These are phyloP conservation scores for Drosophila antonietae DNA, from an alignment of 2,888 invertebrate species.

Conservation along the genomic window DNA sequence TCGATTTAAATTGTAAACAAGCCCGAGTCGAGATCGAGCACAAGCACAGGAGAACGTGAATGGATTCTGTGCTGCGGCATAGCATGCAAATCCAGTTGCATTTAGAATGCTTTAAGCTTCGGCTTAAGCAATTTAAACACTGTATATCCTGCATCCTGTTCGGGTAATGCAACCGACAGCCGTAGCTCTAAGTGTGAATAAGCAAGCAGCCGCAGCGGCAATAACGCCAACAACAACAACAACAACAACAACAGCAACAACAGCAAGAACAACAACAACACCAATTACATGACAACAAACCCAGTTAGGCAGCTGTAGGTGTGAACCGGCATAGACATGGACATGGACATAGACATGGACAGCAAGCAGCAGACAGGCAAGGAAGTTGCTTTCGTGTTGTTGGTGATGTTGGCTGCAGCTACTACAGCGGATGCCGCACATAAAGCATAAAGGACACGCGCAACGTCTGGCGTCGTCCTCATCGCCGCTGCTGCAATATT, in stretches of 20 bases:
- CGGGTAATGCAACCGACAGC: constrained; percentile 49
- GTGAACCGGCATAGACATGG: constrained; percentile 39
- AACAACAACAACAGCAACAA: constrained; percentile 34
- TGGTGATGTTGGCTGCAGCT: constrained; percentile 25
- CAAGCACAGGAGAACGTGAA: neutral
- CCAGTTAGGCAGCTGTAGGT: constrained; percentile 49
- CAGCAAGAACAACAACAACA: constrained; percentile 54
- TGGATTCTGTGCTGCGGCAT: constrained; percentile 10
- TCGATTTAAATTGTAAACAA: constrained; percentile 78
- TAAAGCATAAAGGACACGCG: constrained; percentile 75
- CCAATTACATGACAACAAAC: constrained; percentile 62
- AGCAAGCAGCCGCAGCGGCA: constrained; percentile 54
- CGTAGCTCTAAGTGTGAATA: constrained; percentile 58
- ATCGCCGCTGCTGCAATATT: constrained; percentile 53
- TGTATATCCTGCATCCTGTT: constrained; percentile 75
- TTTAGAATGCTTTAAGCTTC: constrained; percentile 59
- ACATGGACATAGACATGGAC: constrained; percentile 18
- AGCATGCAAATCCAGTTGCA: constrained; percentile 66
- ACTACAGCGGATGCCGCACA: constrained; percentile 64
- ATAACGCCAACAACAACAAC: constrained; percentile 50
- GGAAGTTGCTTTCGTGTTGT: constrained; percentile 13
- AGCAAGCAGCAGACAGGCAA: constrained; percentile 11
- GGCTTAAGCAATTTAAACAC: constrained; percentile 71
- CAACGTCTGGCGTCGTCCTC: constrained; percentile 37
- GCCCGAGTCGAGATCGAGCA: constrained; percentile 11